Conservation (phyloP, 2,888 invertebrate species). For the Clistopyga incitator region DNA sequence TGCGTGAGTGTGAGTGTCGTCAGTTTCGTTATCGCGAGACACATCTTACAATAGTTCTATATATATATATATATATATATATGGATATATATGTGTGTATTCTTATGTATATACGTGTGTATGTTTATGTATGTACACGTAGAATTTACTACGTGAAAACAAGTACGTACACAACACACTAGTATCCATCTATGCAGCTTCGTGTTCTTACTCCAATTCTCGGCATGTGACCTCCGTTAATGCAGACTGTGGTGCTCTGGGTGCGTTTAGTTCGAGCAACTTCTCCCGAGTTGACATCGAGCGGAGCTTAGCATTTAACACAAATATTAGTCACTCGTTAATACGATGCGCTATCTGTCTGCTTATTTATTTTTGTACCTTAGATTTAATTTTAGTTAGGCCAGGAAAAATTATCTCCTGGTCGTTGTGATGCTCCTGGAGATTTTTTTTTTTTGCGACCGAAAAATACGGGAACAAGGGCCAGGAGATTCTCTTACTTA, state of each 20-base stretch:
- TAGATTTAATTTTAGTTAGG: no score
- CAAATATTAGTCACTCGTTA: no score
- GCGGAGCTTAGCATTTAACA: no score
- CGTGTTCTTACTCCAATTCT: background rate
- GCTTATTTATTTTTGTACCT: no score
- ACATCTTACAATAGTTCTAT: conserved; percentile 12
- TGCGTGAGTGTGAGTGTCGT: conserved; percentile 51
- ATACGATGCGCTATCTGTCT: no score
- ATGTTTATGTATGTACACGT: background rate
- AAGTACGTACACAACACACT: conserved; percentile 17
- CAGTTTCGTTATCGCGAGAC: conserved; percentile 44
- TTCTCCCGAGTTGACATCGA: background rate
- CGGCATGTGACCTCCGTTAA: background rate
- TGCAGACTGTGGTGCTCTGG: conserved; percentile 5
- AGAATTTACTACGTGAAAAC: conserved; percentile 1
- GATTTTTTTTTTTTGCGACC: no score
- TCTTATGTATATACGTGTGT: no score
- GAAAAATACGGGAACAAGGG: no score
- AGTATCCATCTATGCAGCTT: background rate
- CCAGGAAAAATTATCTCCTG: no score
- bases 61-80: conserved; percentile 6
- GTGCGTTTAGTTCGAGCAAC: background rate
- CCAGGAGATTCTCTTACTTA: no score
- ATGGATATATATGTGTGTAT: conserved; percentile 6
- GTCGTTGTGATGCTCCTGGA: no score